Percentiles rank a stretch among this genome's conserved stretches.
phyloP scores from a whole-genome alignment of 2,888 invertebrate species.

The Apodemia mormo region DNA sequence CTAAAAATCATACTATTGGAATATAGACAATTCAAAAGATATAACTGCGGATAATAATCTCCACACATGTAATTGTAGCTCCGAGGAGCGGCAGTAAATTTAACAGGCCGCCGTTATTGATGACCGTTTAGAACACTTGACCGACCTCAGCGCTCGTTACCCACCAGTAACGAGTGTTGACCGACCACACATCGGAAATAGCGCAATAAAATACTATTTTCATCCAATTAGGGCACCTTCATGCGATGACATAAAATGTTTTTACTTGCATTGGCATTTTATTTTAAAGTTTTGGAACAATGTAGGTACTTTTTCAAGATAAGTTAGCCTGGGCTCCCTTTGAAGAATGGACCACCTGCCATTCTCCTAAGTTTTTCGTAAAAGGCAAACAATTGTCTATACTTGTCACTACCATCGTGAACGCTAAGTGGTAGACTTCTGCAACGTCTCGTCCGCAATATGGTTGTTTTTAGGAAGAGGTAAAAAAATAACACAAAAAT shows the following conservation, averaged over 20 bases:
- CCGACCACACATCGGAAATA: slow-evolving; percentile 27
- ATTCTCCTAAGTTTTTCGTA: too few relatives aligned
- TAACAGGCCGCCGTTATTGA: slow-evolving; percentile 30
- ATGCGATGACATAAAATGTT: background rate
- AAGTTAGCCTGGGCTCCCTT: too few relatives aligned
- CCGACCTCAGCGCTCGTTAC: slow-evolving; percentile 28
- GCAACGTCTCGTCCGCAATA: too few relatives aligned
- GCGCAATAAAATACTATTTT: slow-evolving; percentile 7
- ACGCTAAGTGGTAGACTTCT: too few relatives aligned
- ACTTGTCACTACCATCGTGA: too few relatives aligned
- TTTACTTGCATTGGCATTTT: background rate
- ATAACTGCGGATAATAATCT: background rate
- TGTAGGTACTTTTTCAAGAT: too few relatives aligned
- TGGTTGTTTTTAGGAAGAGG: too few relatives aligned
- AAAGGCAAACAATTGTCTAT: too few relatives aligned
- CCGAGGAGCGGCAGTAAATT: slow-evolving; percentile 11
- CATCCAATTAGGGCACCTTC: background rate
- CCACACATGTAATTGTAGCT: slow-evolving; percentile 1
- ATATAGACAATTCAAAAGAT: background rate
- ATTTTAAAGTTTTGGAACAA: background rate
- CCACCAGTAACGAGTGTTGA: slow-evolving; percentile 33
- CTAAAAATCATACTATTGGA: background rate
- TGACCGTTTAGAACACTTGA: slow-evolving; percentile 34
- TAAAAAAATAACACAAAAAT: too few relatives aligned
- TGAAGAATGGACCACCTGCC: too few relatives aligned